Conservation (phyloP, 2,797 vertebrate genomes). For the Sebastes diploproa region DNA sequence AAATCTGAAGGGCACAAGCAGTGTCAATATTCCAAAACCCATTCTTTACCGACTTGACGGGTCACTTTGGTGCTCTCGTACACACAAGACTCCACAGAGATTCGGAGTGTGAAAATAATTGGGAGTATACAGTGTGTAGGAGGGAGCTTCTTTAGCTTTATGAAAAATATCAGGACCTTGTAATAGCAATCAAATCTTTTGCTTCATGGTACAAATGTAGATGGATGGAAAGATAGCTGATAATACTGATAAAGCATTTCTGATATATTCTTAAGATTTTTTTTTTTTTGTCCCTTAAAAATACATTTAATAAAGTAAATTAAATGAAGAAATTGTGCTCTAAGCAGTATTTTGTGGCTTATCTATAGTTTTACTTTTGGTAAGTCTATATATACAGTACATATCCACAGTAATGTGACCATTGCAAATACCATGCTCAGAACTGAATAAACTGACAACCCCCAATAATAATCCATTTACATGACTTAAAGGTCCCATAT, state of each 20-base stretch:
- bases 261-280: background rate
- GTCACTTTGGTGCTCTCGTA: constrained; percentile 6
- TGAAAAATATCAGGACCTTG: background rate
- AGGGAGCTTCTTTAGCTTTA: background rate
- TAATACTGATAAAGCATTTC: background rate
- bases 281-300: background rate
- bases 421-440: background rate
- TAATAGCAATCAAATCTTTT: background rate
- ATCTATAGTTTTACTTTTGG: background rate
- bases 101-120: background rate
- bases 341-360: background rate
- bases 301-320: background rate
- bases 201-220: background rate
- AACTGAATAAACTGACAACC: constrained; percentile 9
- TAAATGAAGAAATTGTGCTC: background rate
- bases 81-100: background rate
- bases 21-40: background rate
- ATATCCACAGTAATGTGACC: background rate
- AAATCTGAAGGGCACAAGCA: constrained; percentile 4
- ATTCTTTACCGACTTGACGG: background rate
- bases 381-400: background rate
- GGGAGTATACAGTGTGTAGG: background rate
- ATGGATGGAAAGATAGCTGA: background rate
- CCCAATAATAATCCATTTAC: constrained; percentile 11
- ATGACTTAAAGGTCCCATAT: background rate